Evolutionary conservation across 2,888 invertebrate genomes (phyloP).

Genomic region (Anoncus sp.): DNA sequence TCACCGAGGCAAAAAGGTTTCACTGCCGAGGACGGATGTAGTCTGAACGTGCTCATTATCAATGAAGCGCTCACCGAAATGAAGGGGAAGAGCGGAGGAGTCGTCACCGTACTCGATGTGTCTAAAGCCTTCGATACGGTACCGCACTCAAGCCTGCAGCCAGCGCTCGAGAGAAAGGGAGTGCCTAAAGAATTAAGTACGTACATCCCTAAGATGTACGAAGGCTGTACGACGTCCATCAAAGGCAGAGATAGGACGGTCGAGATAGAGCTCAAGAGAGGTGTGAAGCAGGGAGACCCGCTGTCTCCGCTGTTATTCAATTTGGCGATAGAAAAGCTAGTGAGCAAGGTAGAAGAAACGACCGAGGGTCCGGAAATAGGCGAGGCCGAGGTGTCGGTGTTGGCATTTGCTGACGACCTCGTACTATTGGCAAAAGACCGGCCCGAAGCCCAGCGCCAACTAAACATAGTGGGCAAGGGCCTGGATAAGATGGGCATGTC

Average conservation of each 20-base stretch:
- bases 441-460: constrained; percentile 7
- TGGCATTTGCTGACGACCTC: constrained; percentile 67
- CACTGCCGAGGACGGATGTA: not conserved
- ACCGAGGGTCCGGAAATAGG: not conserved
- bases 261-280: constrained; percentile 13
- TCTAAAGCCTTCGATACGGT: constrained; percentile 70
- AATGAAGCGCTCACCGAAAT: not conserved
- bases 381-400: not conserved
- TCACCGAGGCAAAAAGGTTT: not conserved
- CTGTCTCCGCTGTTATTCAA: constrained; percentile 48
- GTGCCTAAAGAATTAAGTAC: not conserved
- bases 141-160: constrained; percentile 43
- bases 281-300: constrained; percentile 51
- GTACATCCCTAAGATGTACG: not conserved
- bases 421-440: constrained; percentile 27
- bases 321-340: constrained; percentile 70
- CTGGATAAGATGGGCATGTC: constrained; percentile 48
- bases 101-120: constrained; percentile 14
- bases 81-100: constrained; percentile 3
- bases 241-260: not conserved
- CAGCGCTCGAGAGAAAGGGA: constrained; percentile 24
- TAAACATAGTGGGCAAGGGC: accelerated
- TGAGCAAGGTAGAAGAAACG: constrained; percentile 49
- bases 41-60: not conserved
- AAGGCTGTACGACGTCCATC: constrained; percentile 26